Evolutionary conservation across 1,140 invertebrate genomes (phyloP), one percentile per base, ranked within the genome.

Genomic region (Leptinotarsa undecemlineata): DNA sequence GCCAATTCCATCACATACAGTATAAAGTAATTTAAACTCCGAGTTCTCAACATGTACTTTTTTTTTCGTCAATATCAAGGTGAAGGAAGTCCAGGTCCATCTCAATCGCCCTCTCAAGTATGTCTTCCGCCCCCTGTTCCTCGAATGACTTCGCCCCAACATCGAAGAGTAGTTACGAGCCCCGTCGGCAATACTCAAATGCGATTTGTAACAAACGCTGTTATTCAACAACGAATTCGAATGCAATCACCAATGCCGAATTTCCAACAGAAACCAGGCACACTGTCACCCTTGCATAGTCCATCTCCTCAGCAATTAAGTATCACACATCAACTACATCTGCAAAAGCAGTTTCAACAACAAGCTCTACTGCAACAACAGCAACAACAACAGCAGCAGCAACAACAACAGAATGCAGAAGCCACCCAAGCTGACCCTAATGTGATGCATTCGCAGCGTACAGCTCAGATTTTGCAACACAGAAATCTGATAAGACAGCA

Each of bases 91-190:
- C 84, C 83, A n/a, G 84, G 84, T 17, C 79, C 85, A 1, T 79
- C 81, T 11, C 83, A 80, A 47, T 86, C 85, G n/a, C 84, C 85
- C 4, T 84, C 85, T 23, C 82, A 82, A 72, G 73, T 83, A 6
- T 83, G 84, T 77, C 80, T 82, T 63, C 83, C 84, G 13, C 87
- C 88, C 0, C 83, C 86, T 4, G 83, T 85, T 20, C 87, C 87
- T 15, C 80, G 88, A 60, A 89, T 90, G 87, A 86, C 89, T 11
- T 90, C 89, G 4, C 88, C 89, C 1, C 89, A 90, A 76, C 89
- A 90, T 79, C 82, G 88, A 51, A 79, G 88, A 73, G 81, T 88
- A 4, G 85, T 87, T 1, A 89, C 88, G 0, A 89, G 88, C 84
- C 88, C 88, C 15, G 87, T 87, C 4, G 77, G 76, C 75, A n/a